Conservation (phyloP, 2,888 invertebrate species). For the Heterodera filipjevi region DNA sequence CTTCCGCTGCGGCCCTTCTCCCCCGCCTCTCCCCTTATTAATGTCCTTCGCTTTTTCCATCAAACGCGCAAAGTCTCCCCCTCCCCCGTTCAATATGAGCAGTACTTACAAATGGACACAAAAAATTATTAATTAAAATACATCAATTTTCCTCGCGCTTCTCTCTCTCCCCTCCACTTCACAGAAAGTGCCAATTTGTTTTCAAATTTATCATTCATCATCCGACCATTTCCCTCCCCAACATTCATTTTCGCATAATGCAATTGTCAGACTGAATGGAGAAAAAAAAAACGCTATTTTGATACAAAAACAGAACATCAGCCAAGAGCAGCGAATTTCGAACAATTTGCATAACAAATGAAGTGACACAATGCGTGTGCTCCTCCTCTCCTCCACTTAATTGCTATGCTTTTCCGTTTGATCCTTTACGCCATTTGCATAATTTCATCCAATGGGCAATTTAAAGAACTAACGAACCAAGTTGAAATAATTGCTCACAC, state of each 20-base stretch:
- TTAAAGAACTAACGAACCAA: neutral
- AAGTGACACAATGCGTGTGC: neutral
- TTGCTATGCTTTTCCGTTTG: neutral
- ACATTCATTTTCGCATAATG: neutral
- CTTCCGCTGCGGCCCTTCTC: neutral
- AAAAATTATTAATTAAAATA: too few species aligned
- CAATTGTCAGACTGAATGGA: neutral
- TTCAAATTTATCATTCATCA: neutral
- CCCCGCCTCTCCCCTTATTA: neutral
- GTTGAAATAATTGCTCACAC: neutral
- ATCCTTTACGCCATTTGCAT: neutral
- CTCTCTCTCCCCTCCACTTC: neutral
- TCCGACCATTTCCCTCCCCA: neutral
- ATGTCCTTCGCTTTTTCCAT: neutral
- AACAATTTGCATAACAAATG: neutral
- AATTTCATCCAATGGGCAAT: neutral
- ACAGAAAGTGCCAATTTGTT: neutral
- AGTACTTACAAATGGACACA: too few species aligned
- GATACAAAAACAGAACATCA: neutral
- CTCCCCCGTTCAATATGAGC: too few species aligned
- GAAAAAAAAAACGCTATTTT: too few species aligned
- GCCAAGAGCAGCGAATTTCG: neutral
- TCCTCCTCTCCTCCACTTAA: neutral
- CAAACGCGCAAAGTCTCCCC: neutral
- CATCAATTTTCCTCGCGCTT: too few species aligned